These are phyloP conservation scores for Gadus chalcogrammus DNA, from an alignment of 2,113 vertebrate genomes.

Conservation along the genomic window DNA sequence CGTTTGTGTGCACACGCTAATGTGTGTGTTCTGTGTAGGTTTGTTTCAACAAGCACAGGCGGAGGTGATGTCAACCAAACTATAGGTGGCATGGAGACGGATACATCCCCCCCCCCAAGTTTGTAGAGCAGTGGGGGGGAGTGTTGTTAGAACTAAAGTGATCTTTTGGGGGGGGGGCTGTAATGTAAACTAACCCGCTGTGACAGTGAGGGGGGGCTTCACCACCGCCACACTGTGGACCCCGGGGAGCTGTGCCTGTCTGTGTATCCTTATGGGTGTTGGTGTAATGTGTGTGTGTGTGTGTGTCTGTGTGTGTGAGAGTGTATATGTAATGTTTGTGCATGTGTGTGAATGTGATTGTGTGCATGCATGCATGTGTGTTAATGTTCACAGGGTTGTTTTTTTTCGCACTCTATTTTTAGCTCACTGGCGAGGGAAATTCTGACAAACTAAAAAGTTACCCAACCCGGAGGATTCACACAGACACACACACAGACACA, in stretches of 20 bases:
- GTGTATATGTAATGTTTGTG: conserved; percentile 12
- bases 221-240: conserved; percentile 47
- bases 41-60: no score
- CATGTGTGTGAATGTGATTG: conserved; percentile 3
- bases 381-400: conserved; percentile 32
- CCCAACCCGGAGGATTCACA: conserved; percentile 26
- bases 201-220: conserved; percentile 64
- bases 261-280: conserved; percentile 2
- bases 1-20: not conserved
- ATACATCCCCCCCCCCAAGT: conserved; percentile 4
- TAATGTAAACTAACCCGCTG: conserved; percentile 67
- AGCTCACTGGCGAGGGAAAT: conserved; percentile 48
- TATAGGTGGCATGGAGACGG: conserved; percentile 35
- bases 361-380: conserved; percentile 17
- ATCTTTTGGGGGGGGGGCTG: conserved; percentile 39
- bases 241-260: conserved; percentile 36
- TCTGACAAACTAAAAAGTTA: conserved; percentile 29
- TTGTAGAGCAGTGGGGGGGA: conserved; percentile 8
- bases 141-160: conserved; percentile 36
- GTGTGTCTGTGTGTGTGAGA: no score
- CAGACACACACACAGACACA: no score
- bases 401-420: conserved; percentile 56
- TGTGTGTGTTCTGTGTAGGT: not conserved
- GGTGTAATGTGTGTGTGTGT: conserved; percentile 1
- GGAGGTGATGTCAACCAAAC: conserved; percentile 8